phyloP scores from a whole-genome alignment of 2,113 vertebrate species.

The Henicopernis longicauda region DNA sequence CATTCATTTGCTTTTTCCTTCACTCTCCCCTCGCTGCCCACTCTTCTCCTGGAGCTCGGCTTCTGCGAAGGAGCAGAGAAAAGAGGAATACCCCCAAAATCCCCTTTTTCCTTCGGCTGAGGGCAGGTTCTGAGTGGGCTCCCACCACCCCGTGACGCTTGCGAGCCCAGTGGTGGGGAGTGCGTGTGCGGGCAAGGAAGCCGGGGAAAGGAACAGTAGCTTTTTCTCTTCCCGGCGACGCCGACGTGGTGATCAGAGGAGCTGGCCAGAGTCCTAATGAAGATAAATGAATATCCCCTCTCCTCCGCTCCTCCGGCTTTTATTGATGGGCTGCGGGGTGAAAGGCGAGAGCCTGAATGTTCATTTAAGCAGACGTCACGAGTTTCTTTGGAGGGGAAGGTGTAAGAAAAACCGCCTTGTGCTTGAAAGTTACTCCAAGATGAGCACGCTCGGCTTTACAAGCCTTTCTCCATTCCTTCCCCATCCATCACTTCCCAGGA shows the following conservation, averaged over 20 bases:
- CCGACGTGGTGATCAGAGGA: conserved; percentile 56
- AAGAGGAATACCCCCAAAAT: neutral
- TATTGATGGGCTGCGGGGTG: conserved; percentile 73
- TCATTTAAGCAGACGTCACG: conserved; percentile 49
- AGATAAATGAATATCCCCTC: conserved; percentile 67
- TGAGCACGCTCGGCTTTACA: conserved; percentile 27
- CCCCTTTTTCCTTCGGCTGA: fast-evolving
- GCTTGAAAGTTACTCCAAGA: conserved; percentile 25
- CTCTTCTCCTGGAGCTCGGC: neutral
- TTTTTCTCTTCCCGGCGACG: conserved; percentile 20
- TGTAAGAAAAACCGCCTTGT: conserved; percentile 39
- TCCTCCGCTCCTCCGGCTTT: conserved; percentile 41
- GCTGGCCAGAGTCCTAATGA: conserved; percentile 72
- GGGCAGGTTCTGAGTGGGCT: neutral
- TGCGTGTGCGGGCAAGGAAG: neutral
- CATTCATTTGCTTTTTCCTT: neutral
- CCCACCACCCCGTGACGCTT: neutral
- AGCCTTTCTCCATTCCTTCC: conserved; percentile 48
- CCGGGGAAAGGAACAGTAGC: conserved; percentile 23
- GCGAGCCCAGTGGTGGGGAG: neutral
- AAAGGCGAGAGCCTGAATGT: conserved; percentile 69
- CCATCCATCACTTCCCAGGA: conserved; percentile 66
- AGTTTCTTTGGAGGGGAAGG: conserved; percentile 51
- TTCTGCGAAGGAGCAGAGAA: neutral
- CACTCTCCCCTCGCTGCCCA: neutral